Base-by-base conservation (phyloP, 2,797 vertebrate genomes). In the Ctenochaetus hawaiiensis region DNA sequence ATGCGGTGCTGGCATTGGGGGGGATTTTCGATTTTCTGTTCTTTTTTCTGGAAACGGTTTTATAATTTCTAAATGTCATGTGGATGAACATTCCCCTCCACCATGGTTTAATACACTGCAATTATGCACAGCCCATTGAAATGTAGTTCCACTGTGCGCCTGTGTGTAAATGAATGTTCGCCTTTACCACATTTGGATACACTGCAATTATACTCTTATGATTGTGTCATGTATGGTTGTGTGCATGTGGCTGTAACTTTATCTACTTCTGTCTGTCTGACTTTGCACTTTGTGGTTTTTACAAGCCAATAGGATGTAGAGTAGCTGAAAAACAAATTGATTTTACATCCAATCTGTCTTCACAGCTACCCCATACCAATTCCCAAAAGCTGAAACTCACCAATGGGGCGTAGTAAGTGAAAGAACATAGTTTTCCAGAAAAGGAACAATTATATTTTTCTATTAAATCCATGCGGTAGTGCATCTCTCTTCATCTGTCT, bases 321-420 rank as follows among this genome's bases (percentile, higher is more conserved):
- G 70, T 49, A 85, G 64, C 80, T 86, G 85, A 90, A 87, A 82
- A 86, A 89, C 85, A 89, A 90, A 91, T 88, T 90, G 86, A 87
- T 93, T 87, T 78, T 84, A 90, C 85, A 91, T 89, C 82, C 84
- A 87, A 78, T 91, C 89, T 89, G 87, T 90, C 87, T 79, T 87
- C 87, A 75, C 75, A 63, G 75, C 74, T 43, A 14, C 48, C 70
- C 62, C 12, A n/a, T 59, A 83, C 74, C 60, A 60, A 77, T 82
- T 83, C 34, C 61, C 73, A 34, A 20, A 45, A 72, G 73, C 73
- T 49, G 43, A 34, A 72, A 62, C 73, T 82, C 72, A 54, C 26
- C 64, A 75, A 23, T 8, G 57, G 47, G 63, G 61, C 61, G 70
- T 75, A 18, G 39, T 41, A 84, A 58, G 63, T 49, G 23, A 77